These are phyloP conservation scores for Euspilapteryx auroguttella DNA, from an alignment of 2,888 invertebrate species.

Conservation along the genomic window DNA sequence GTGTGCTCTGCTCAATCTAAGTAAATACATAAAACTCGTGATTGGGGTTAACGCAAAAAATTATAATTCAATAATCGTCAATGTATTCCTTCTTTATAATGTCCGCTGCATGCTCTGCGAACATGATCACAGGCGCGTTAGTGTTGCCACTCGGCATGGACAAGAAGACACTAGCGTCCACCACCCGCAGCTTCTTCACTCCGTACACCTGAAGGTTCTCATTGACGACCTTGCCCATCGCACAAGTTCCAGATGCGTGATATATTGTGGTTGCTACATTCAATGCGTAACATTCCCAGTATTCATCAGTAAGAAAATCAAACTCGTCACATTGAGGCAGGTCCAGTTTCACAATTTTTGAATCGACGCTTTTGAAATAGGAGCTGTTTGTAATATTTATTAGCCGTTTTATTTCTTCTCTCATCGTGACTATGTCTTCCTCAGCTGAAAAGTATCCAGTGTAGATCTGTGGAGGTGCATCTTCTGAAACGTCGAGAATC, in stretches of 20 bases:
- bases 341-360: slow-evolving; percentile 13
- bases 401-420: slow-evolving; percentile 13
- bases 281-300: slow-evolving; percentile 27
- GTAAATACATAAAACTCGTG: no score
- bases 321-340: slow-evolving; percentile 16
- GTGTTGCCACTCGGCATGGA: slow-evolving; percentile 61
- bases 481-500: slow-evolving; percentile 7
- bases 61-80: no score
- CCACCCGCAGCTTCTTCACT: slow-evolving; percentile 56
- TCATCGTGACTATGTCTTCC: slow-evolving; percentile 14
- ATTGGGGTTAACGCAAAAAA: no score
- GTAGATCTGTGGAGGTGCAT: slow-evolving; percentile 2
- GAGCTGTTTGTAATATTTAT: slow-evolving; percentile 12
- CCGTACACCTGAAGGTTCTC: slow-evolving; percentile 46
- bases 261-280: slow-evolving; percentile 18
- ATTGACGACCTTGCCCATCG: slow-evolving; percentile 30
- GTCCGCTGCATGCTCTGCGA: slow-evolving; percentile 64
- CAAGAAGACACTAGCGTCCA: slow-evolving; percentile 68
- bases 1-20: no score
- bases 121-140: slow-evolving; percentile 64
- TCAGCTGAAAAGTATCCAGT: slow-evolving; percentile 2
- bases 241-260: slow-evolving; percentile 24
- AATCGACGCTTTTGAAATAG: slow-evolving; percentile 11
- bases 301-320: slow-evolving; percentile 17
- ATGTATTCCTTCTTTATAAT: slow-evolving; percentile 47